Conservation (phyloP, 2,797 vertebrate genomes). For the Gouania willdenowi region DNA sequence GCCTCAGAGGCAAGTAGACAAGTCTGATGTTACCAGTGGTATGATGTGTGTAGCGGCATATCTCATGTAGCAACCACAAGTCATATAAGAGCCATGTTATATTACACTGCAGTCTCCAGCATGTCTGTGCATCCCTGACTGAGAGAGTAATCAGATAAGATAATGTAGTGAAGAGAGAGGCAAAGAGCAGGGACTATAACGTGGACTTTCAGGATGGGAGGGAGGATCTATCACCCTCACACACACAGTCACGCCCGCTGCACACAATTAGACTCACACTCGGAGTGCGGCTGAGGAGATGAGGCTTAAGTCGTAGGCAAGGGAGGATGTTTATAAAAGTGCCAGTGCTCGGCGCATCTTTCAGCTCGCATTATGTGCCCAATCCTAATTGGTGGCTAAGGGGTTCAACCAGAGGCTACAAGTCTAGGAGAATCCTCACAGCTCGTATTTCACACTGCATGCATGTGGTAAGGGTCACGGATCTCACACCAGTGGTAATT, state of each 20-base stretch:
- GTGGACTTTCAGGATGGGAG: slow-evolving; percentile 49
- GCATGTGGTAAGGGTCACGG: slow-evolving; percentile 44
- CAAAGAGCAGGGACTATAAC: slow-evolving; percentile 45
- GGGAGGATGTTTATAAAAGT: slow-evolving; percentile 66
- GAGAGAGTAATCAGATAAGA: slow-evolving; percentile 75
- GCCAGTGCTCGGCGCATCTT: slow-evolving; percentile 55
- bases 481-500: too few species aligned
- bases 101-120: slow-evolving; percentile 74
- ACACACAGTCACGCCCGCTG: slow-evolving; percentile 29
- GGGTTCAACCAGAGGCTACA: slow-evolving; percentile 66
- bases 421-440: slow-evolving; percentile 51
- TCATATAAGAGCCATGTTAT: slow-evolving; percentile 69
- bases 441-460: slow-evolving; percentile 67
- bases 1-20: slow-evolving; percentile 53
- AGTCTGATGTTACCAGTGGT: slow-evolving; percentile 63
- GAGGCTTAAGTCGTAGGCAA: slow-evolving; percentile 13
- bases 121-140: slow-evolving; percentile 64
- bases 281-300: slow-evolving; percentile 22
- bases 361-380: slow-evolving; percentile 59
- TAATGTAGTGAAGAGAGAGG: slow-evolving; percentile 63
- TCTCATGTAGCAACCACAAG: slow-evolving; percentile 75
- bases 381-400: slow-evolving; percentile 67
- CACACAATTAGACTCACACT: slow-evolving; percentile 26
- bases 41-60: slow-evolving; percentile 65
- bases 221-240: slow-evolving; percentile 42